A percentile compares a stretch with the other conserved stretches of the same genome.
These are phyloP conservation scores for Meloidogyne chitwoodi DNA, from an alignment of 1,140 invertebrate species.

Conservation along the genomic window DNA sequence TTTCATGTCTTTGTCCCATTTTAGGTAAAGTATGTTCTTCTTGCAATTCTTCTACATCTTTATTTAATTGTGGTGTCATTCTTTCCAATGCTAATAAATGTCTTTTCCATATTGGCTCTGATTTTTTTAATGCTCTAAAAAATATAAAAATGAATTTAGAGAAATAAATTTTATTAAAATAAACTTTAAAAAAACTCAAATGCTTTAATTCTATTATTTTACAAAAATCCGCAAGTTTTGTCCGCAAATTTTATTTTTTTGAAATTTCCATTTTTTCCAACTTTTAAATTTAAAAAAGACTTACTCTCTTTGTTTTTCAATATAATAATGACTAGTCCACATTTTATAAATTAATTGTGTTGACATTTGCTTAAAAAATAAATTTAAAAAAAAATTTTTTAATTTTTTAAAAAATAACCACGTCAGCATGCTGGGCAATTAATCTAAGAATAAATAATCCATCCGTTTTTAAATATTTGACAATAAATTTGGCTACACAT, in stretches of 20 bases:
- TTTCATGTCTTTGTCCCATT: background rate
- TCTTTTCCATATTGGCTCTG: slow-evolving; percentile 30
- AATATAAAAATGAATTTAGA: background rate
- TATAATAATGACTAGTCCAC: slow-evolving; percentile 45
- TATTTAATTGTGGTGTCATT: slow-evolving; percentile 1
- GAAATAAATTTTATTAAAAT: background rate
- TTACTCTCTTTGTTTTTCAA: slow-evolving; percentile 48
- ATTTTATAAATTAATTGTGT: slow-evolving; percentile 49
- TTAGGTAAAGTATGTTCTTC: slow-evolving; percentile 5
- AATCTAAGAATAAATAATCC: slow-evolving; percentile 51
- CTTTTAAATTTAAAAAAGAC: background rate
- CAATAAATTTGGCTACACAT: slow-evolving; percentile 41
- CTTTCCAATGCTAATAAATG: slow-evolving; percentile 30
- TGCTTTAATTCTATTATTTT: background rate
- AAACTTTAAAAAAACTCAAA: no score
- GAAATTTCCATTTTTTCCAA: no score
- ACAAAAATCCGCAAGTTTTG: background rate
- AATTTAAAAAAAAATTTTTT: background rate
- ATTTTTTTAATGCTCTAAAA: slow-evolving; percentile 30
- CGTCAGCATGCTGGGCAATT: slow-evolving; percentile 57
- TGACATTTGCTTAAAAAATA: slow-evolving; percentile 29
- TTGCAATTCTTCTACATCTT: background rate
- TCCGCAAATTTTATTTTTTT: no score
- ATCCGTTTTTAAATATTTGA: slow-evolving; percentile 46
- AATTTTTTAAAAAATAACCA: slow-evolving; percentile 33